Evolutionary conservation across 2,888 invertebrate genomes (phyloP).

Genomic region (Orthosia gracilis): DNA sequence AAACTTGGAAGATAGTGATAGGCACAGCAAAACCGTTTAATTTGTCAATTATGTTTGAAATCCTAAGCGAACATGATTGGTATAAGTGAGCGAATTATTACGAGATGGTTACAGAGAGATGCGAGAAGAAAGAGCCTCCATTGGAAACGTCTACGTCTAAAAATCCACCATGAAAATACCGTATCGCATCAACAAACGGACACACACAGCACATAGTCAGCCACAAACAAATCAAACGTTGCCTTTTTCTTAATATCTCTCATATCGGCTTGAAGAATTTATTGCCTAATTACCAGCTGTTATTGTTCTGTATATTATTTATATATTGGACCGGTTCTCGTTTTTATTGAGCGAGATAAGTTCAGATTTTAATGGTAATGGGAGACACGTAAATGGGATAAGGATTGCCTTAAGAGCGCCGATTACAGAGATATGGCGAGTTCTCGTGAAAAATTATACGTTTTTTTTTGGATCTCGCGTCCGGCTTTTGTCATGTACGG

Average conservation of each 20-base stretch:
- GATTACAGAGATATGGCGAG: constrained; percentile 67
- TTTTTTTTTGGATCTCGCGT: constrained; percentile 47
- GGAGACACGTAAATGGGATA: constrained; percentile 72
- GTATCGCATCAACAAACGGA: constrained; percentile 60
- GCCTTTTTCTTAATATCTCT: constrained; percentile 71
- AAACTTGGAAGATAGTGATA: too few species aligned
- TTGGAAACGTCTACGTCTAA: neutral
- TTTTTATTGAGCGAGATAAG: constrained; percentile 79
- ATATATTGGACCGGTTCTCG: constrained; percentile 69
- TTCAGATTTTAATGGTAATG: constrained; percentile 79
- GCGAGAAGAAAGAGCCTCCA: too few species aligned
- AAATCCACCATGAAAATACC: neutral
- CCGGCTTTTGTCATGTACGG: constrained; percentile 54
- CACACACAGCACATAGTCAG: constrained; percentile 59
- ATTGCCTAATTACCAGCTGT: constrained; percentile 79
- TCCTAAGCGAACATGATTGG: too few species aligned
- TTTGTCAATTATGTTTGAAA: too few species aligned
- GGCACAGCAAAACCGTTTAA: too few species aligned
- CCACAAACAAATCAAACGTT: constrained; percentile 67
- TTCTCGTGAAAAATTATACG: constrained; percentile 53
- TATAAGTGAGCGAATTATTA: too few species aligned
- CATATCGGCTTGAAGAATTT: constrained; percentile 79
- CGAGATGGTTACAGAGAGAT: too few species aligned
- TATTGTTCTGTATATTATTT: constrained; percentile 80
- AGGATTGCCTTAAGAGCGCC: constrained; percentile 67